A percentile compares a stretch with the other conserved stretches of the same genome.
These are phyloP conservation scores for Pterophyllum scalare DNA, from an alignment of 2,113 vertebrate species.

Conservation along the genomic window DNA sequence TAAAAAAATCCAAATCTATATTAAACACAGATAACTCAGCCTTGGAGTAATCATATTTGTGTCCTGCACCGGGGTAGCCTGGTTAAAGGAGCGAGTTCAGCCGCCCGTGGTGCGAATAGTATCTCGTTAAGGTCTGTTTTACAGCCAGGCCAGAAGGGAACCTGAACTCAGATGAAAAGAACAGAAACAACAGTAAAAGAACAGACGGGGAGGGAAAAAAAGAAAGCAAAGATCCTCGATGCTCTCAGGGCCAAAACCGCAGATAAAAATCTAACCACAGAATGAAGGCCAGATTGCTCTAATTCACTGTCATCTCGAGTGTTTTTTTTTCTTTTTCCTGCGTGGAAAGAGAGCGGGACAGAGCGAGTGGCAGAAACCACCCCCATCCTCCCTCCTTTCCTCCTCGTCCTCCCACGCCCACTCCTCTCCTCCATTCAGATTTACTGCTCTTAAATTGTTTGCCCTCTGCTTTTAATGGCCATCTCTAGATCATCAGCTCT, in stretches of 20 bases:
- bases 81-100: constrained; percentile 30
- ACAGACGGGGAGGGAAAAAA: constrained; percentile 26
- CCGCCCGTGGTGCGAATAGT: constrained; percentile 36
- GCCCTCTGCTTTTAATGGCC: constrained; percentile 73
- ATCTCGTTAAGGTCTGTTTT: constrained; percentile 56
- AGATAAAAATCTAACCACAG: constrained; percentile 81
- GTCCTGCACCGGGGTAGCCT: not conserved
- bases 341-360: constrained; percentile 17
- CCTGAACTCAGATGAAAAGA: constrained; percentile 67
- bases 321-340: constrained; percentile 24
- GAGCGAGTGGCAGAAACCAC: constrained; percentile 24
- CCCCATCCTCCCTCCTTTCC: constrained; percentile 2
- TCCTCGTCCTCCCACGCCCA: constrained; percentile 32
- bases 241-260: constrained; percentile 74
- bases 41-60: constrained; percentile 26
- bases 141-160: constrained; percentile 58
- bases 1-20: not conserved
- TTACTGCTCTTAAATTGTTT: constrained; percentile 73
- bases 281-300: constrained; percentile 73
- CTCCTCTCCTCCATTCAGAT: constrained; percentile 58
- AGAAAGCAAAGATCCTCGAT: constrained; percentile 49
- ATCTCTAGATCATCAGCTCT: constrained; percentile 73
- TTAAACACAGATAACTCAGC: constrained; percentile 26
- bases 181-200: constrained; percentile 63
- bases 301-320: constrained; percentile 68